Base-by-base conservation (phyloP, 2,888 invertebrate genomes). In the Liopterus haemorrhoidalis region DNA sequence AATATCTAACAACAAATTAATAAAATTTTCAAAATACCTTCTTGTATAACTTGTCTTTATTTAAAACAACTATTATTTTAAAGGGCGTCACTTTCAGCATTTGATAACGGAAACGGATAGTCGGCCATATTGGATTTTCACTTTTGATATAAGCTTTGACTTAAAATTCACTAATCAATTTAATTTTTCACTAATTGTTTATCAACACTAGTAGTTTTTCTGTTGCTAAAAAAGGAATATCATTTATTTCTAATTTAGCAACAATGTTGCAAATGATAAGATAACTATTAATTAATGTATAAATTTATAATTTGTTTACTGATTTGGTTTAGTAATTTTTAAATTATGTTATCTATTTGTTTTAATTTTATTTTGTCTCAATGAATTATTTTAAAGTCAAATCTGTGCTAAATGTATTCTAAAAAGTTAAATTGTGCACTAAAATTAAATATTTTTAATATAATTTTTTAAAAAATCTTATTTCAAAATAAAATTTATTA, bases 111-210 rank as follows among this genome's bases (percentile, higher is more conserved):
- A 63, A 66, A 58, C 60, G 54, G 56, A 55, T 49, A 51, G 57
- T 59, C 56, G 53, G 68, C 69, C 69, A 69, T 69, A 60, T 69
- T 69, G 69, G 38, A 66, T 67, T 69, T 67, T 68, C 68, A 68
- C 69, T 68, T 68, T 68, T 67, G 66, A 67, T 65, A 52, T 61
- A 64, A 65, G 58, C 63, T 57, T 39, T 25, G 45, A 49, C 46
- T 47, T 21, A 41, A 47, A 41, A 43, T 37, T 37, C 30, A 47
- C 44, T 18, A n/a, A 11, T 3, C 1, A 18, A 9, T 18, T 19
- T n/a, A 12, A 15, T 22, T 33, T 41, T 41, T 32, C 21, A 46
- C 31, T 21, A 38, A 43, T 48, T 25, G 43, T 42, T 48, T 12
- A 48, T 22, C 33, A 35, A 19, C 25, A 31, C 19, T 37, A 43